Evolutionary conservation across 2,113 vertebrate species (phyloP).

Genomic region (Malurus melanocephalus): DNA sequence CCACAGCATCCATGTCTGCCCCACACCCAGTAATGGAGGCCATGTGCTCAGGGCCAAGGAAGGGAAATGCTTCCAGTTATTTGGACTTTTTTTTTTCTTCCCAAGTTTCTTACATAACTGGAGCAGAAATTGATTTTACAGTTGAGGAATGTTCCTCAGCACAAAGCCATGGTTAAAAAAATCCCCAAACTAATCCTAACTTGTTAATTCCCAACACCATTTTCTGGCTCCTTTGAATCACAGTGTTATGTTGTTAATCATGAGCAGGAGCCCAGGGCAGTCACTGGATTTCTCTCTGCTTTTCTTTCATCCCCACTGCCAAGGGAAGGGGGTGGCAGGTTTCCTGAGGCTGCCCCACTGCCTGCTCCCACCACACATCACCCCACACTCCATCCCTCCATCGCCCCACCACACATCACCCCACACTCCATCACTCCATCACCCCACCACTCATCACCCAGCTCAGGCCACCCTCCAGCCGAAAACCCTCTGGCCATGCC

Average conservation of each 20-base stretch:
- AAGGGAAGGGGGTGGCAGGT: not conserved
- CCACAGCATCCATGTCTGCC: not conserved
- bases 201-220: not conserved
- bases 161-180: not conserved
- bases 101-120: not conserved
- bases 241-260: not conserved
- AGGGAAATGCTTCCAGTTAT: not conserved
- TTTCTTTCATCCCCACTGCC: not conserved
- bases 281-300: not conserved
- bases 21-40: accelerated
- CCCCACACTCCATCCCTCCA: not conserved
- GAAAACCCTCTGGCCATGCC: not conserved
- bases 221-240: not conserved
- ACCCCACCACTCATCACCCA: not conserved
- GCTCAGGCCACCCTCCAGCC: not conserved
- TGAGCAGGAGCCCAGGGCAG: not conserved
- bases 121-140: not conserved
- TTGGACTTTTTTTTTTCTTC: not conserved
- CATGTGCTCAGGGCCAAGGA: not conserved
- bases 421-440: not conserved
- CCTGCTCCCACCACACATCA: not conserved
- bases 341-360: not conserved
- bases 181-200: not conserved
- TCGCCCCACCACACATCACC: not conserved
- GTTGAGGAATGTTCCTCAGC: not conserved